phyloP scores from a whole-genome alignment of 1,140 invertebrate species.

The Spodoptera frugiperda region DNA sequence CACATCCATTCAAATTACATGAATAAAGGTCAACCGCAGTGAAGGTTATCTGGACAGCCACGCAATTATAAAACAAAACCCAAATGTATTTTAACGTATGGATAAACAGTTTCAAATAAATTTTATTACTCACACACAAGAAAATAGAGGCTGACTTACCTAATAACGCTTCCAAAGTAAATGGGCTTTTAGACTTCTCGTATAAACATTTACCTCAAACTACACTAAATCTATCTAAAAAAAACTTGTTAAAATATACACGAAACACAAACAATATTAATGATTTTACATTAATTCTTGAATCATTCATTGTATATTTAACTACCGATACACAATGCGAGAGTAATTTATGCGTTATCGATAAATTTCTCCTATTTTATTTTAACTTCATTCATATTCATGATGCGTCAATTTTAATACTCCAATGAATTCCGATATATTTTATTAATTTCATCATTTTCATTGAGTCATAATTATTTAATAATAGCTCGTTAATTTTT shows the following conservation, averaged over 20 bases:
- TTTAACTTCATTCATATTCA: slow-evolving; percentile 21
- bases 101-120: too few relatives aligned
- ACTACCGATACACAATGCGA: not conserved
- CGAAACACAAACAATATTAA: not conserved
- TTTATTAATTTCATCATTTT: slow-evolving; percentile 4
- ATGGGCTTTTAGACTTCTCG: too few relatives aligned
- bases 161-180: too few relatives aligned
- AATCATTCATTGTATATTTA: slow-evolving; percentile 13
- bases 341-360: slow-evolving; percentile 25
- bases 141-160: not conserved
- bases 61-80: not conserved
- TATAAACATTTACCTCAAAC: too few relatives aligned
- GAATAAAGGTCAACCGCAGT: not conserved
- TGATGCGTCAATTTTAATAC: slow-evolving; percentile 7
- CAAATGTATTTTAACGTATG: not conserved
- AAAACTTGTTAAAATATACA: too few relatives aligned
- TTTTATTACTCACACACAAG: not conserved
- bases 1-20: not conserved
- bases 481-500: not conserved
- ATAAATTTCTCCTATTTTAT: slow-evolving; percentile 19
- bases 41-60: not conserved
- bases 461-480: slow-evolving; percentile 3
- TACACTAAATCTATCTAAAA: too few relatives aligned
- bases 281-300: not conserved
- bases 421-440: slow-evolving; percentile 43